Percentiles rank a stretch among this genome's conserved stretches.
These are phyloP conservation scores for Salarias fasciatus DNA, from an alignment of 2,797 vertebrate species.

Conservation along the genomic window DNA sequence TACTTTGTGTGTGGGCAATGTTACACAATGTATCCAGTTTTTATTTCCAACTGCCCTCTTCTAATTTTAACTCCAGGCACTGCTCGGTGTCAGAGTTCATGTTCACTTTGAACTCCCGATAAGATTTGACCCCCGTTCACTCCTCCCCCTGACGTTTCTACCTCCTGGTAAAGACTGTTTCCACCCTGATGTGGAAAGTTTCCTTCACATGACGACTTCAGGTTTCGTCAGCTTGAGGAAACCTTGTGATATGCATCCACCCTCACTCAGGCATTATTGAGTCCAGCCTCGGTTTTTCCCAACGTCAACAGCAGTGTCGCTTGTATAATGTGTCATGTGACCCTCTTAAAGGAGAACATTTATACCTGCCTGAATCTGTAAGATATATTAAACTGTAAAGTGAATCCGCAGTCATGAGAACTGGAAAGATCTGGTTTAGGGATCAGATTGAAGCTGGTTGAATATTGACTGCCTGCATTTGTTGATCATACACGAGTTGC, in stretches of 20 bases:
- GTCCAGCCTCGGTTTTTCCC: conserved; percentile 34
- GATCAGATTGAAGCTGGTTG: no score
- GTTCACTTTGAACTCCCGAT: neutral
- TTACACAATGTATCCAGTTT: neutral
- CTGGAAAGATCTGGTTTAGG: no score
- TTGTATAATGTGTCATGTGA: neutral
- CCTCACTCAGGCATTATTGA: conserved; percentile 25
- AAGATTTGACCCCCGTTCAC: conserved; percentile 28
- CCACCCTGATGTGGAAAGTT: conserved; percentile 39
- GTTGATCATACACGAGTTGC: no score
- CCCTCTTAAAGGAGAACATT: neutral
- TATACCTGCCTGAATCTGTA: neutral
- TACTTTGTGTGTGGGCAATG: neutral
- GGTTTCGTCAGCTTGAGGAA: conserved; percentile 33
- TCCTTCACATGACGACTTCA: conserved; percentile 26
- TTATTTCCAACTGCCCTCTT: neutral
- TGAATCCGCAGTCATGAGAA: no score
- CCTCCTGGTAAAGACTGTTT: conserved; percentile 24
- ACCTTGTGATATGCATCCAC: conserved; percentile 18
- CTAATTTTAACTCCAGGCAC: conserved; percentile 5
- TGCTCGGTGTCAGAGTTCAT: conserved; percentile 14
- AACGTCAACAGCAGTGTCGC: conserved; percentile 14
- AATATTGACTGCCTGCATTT: no score
- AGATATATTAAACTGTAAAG: no score
- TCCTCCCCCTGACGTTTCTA: neutral